A percentile compares a stretch with the other conserved stretches of the same genome.
These are phyloP conservation scores for Catharus bicknelli DNA, from an alignment of 2,113 vertebrate species.

Conservation along the genomic window DNA sequence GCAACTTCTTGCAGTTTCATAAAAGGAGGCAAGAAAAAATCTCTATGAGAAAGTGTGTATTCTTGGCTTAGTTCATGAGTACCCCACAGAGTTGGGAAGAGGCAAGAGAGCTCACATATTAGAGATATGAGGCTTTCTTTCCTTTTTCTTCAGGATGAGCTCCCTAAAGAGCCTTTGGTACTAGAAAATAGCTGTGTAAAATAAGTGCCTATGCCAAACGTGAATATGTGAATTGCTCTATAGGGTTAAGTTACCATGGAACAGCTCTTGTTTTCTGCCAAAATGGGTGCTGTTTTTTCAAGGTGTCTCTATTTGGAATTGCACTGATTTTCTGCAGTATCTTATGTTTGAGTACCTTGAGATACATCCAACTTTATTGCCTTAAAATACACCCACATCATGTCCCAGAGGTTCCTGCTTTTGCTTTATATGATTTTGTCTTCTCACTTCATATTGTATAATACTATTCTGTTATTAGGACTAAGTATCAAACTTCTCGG, in stretches of 20 bases:
- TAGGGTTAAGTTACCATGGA: neutral
- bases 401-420: neutral
- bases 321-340: neutral
- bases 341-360: neutral
- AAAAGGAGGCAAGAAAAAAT: neutral
- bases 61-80: neutral
- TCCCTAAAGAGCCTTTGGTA: neutral
- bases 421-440: neutral
- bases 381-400: neutral
- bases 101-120: neutral
- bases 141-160: neutral
- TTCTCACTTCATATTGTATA: neutral
- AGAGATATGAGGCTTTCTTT: neutral
- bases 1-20: neutral
- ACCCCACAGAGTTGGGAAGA: neutral
- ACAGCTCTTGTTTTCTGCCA: neutral
- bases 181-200: neutral
- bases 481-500: neutral
- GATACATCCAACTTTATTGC: neutral
- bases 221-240: neutral
- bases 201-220: neutral
- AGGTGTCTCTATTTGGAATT: neutral
- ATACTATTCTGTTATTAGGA: neutral
- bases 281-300: accelerated
- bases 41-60: neutral